phyloP scores from a whole-genome alignment of 1,140 invertebrate genomes.

The Cardiocondyla obscurior region DNA sequence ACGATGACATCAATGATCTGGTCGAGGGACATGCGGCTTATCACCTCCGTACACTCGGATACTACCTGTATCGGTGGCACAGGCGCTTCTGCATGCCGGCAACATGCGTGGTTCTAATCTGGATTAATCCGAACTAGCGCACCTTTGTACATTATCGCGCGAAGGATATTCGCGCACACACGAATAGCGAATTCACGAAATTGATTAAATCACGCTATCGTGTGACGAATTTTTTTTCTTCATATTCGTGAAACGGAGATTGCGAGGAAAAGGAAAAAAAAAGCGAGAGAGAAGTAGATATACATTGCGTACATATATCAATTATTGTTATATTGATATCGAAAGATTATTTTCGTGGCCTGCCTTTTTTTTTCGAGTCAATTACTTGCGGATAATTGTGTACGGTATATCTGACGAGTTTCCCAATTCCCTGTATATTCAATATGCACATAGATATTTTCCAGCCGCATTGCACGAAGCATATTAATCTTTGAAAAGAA shows the following conservation, averaged over 20 bases:
- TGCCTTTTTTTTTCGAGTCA: neutral
- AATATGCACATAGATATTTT: no score
- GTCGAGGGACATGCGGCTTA: conserved; percentile 65
- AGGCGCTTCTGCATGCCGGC: conserved; percentile 32
- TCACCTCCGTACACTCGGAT: conserved; percentile 67
- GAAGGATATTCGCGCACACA: conserved; percentile 13
- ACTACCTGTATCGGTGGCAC: conserved; percentile 10
- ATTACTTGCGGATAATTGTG: neutral
- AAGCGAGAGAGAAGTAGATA: neutral
- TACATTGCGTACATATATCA: neutral
- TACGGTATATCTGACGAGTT: no score
- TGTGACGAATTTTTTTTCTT: neutral
- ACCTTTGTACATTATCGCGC: conserved; percentile 52
- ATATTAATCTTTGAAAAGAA: neutral
- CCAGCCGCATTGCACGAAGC: neutral
- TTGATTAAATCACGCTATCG: no score
- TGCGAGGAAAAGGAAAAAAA: no score
- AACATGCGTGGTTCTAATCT: conserved; percentile 70
- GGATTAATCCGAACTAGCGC: conserved; percentile 64
- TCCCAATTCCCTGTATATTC: neutral
- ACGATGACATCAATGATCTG: conserved; percentile 63
- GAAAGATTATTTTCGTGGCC: neutral
- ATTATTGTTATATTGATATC: neutral
- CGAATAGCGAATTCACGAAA: neutral
- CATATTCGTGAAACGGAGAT: neutral